Evolutionary conservation across 2,113 vertebrate species (phyloP).

Genomic region (Tylochromis polylepis): DNA sequence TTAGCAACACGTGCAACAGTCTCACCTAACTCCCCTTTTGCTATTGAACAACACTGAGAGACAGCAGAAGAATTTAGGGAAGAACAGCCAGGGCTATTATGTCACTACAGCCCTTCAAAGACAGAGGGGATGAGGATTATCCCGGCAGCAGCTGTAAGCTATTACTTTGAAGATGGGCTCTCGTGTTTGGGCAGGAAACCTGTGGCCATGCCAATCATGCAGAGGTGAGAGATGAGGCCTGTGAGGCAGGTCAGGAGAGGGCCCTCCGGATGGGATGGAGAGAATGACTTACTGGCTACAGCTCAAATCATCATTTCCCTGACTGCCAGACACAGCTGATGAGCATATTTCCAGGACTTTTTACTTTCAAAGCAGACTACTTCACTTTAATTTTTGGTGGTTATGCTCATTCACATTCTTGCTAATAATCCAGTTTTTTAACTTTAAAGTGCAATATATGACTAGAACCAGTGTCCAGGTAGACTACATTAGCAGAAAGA

Average conservation of each 20-base stretch:
- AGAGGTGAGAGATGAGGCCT: constrained; percentile 79
- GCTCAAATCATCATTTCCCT: constrained; percentile 34
- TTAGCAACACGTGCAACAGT: constrained; percentile 69
- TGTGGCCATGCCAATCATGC: constrained; percentile 79
- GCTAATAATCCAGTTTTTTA: background rate
- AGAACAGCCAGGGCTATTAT: constrained; percentile 76
- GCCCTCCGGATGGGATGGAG: constrained; percentile 50
- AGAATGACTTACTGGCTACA: constrained; percentile 37
- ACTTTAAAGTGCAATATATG: background rate
- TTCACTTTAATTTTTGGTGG: background rate
- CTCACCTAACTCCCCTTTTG: constrained; percentile 58
- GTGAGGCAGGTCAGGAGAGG: constrained; percentile 66
- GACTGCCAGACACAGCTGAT: background rate
- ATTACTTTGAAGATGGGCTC: constrained; percentile 87
- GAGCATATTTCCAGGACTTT: background rate
- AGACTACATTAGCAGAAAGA: background rate
- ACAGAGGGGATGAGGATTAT: constrained; percentile 64
- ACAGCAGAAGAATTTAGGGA: constrained; percentile 81
- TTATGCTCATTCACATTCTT: background rate
- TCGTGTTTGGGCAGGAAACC: constrained; percentile 65
- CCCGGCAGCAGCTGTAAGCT: constrained; percentile 87
- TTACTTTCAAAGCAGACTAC: background rate
- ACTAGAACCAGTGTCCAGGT: background rate
- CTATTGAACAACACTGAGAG: constrained; percentile 75
- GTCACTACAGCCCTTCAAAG: constrained; percentile 72